Base-by-base conservation (phyloP, 2,888 invertebrate genomes). In the Cataglyphis altisquamis region DNA sequence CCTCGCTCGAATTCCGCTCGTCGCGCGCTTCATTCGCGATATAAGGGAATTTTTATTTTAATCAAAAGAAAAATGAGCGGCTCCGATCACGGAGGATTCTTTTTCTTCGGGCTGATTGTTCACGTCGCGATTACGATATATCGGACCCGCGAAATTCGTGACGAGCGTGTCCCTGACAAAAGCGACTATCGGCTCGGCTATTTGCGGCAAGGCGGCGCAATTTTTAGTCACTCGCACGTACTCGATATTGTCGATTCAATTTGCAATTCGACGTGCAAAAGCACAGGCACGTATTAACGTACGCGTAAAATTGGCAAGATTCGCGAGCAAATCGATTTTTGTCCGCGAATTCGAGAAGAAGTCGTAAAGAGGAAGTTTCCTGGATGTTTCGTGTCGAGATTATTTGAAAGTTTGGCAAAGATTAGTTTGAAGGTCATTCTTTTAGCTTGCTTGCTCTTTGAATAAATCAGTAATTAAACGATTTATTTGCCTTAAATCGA, bases 91-190 rank as follows among this genome's bases (percentile, higher is more conserved):
- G 25, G 4, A 45, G 36, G 32, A 48, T 48, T 74, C 15, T 12
- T 66, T 67, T 60, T 12, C 41, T 29, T 60, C 45, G 25, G 18
- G 8, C 45, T 45, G 73, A 80, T 78, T 36, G 78, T 72, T 73
- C 41, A 60, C 45, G 41, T 72, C 45, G 73, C 25, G 60, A 72
- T 70, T 48, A 25, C 25, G 39, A 39, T 48, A 25, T 55, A 57
- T 78, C 78, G 72, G n/a, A 39, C 4, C 39, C 32, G 39, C 3
- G 32, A 45, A 18, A 78, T 57, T 70, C 32, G 64, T 64, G 75
- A 66, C 52, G 18, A 39, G 4, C 72, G 70, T 29, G 68, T 52
- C 15, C 52, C 5, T 21, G n/a, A 62, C 29, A 10, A 52, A 15
- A 18, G 25, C 36, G 39, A 72, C 18, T n/a, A 18, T 12, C 39